Conservation (phyloP, 2,113 vertebrate species). For the Petaurus breviceps region DNA sequence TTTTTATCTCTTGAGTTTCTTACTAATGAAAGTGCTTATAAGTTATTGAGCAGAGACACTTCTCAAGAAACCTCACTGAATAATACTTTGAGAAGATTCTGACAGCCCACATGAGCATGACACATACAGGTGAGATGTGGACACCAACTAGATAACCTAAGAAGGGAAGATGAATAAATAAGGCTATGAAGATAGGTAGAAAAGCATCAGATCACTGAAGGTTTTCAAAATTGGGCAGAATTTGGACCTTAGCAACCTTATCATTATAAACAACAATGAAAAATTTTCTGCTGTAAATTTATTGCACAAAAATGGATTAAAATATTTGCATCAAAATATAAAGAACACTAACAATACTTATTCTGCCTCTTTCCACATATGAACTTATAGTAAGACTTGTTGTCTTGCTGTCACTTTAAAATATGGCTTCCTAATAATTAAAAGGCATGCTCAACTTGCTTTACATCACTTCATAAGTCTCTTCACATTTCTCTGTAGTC, state of each 20-base stretch:
- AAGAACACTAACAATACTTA: neutral
- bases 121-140: neutral
- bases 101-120: neutral
- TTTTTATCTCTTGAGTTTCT: neutral
- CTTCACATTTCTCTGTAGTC: neutral
- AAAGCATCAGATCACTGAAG: neutral
- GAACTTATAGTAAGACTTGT: neutral
- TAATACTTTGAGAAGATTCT: neutral
- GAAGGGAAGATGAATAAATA: neutral
- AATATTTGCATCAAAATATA: neutral
- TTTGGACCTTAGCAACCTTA: neutral
- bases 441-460: neutral
- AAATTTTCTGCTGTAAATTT: neutral
- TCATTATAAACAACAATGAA: neutral
- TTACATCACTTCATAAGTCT: neutral
- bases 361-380: neutral
- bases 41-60: neutral
- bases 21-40: neutral
- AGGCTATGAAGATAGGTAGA: neutral
- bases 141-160: neutral
- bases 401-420: neutral
- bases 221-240: neutral
- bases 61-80: neutral
- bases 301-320: neutral
- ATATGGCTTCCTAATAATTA: neutral